A percentile compares a stretch with the other conserved stretches of the same genome.
These are phyloP conservation scores for Agrypnus murinus DNA, from an alignment of 2,888 invertebrate genomes.

Conservation along the genomic window DNA sequence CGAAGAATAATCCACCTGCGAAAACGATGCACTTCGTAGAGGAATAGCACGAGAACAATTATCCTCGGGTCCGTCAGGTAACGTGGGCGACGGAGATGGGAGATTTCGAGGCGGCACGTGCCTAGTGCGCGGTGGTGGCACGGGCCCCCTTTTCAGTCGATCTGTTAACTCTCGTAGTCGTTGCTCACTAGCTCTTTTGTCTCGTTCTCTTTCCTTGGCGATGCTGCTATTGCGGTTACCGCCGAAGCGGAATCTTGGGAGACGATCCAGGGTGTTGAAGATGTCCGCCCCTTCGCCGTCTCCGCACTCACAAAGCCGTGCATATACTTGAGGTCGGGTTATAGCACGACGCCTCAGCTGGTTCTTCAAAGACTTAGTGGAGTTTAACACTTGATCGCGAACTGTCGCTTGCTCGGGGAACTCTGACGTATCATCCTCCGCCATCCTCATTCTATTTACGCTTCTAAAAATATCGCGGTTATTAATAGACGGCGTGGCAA, in stretches of 20 bases:
- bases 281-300: slow-evolving; percentile 64
- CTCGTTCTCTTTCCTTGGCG: slow-evolving; percentile 59
- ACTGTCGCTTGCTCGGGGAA: slow-evolving; percentile 66
- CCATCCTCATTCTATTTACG: slow-evolving; percentile 70
- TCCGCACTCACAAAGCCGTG: slow-evolving; percentile 66
- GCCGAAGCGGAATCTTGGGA: slow-evolving; percentile 86
- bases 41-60: slow-evolving; percentile 71
- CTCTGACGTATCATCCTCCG: slow-evolving; percentile 69
- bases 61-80: slow-evolving; percentile 52
- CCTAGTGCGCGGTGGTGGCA: slow-evolving; percentile 67
- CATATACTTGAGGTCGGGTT: slow-evolving; percentile 68
- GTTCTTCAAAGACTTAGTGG: slow-evolving; percentile 65
- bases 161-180: slow-evolving; percentile 85
- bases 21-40: slow-evolving; percentile 89
- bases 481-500: slow-evolving; percentile 69
- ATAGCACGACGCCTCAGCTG: slow-evolving; percentile 68
- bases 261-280: slow-evolving; percentile 84
- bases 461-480: slow-evolving; percentile 71
- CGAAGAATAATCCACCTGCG: slow-evolving; percentile 85
- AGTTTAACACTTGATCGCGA: slow-evolving; percentile 68
- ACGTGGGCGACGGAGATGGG: slow-evolving; percentile 65
- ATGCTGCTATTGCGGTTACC: slow-evolving; percentile 69
- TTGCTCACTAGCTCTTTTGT: slow-evolving; percentile 77
- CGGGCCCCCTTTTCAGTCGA: slow-evolving; percentile 78
- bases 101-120: slow-evolving; percentile 73